Base-by-base conservation (phyloP, 2,113 vertebrate species). In the Nymphicus hollandicus region DNA sequence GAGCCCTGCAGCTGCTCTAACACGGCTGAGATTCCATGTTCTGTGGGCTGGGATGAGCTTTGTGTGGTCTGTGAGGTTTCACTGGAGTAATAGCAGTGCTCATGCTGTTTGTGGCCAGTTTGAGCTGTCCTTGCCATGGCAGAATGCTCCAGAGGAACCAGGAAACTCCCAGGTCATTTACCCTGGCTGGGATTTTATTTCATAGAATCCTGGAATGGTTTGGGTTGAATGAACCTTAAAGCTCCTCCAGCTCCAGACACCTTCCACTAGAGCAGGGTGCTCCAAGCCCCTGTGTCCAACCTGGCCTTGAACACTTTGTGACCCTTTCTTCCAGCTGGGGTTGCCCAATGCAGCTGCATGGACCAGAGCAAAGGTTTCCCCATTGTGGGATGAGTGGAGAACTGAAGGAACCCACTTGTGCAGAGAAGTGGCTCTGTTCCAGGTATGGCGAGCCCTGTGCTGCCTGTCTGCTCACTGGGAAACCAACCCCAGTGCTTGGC, bases 21-120 rank as follows among this genome's bases (percentile, higher is more conserved):
- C 28, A 5, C 27, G 10, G 25, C 15, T 14, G 7, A 10, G 24
- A 44, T 25, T 35, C 16, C 1, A 0, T 2, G 6, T 35, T 39
- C 19, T 39, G 7, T 3, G 33, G 23, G 60, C 14, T 70, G 78
- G 31, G 37, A 25, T 31, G 53, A 73, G 63, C 39, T 65, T 10
- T 41, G 20, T 22, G 65, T 65, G 31, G 52, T 44, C 64, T 49
- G 37, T 63, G 82, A 73, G 28, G 53, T 28, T 77, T 11, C 19
- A 55, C 29, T 33, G 29, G 2, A 39, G 68, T 53, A 41, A 41
- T 16, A 3, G 41, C 78, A 25, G 6, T 28, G 50, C 66, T 66
- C 0, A 3, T 33, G 35, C 43, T 63, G 12, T 25, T 24, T 35
- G 70, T 41, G 24, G 79, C 52, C 11, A 7, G 31, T 25, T 37